These are phyloP conservation scores for Zootoca vivipara DNA, from an alignment of 2,113 vertebrate genomes.

Conservation along the genomic window DNA sequence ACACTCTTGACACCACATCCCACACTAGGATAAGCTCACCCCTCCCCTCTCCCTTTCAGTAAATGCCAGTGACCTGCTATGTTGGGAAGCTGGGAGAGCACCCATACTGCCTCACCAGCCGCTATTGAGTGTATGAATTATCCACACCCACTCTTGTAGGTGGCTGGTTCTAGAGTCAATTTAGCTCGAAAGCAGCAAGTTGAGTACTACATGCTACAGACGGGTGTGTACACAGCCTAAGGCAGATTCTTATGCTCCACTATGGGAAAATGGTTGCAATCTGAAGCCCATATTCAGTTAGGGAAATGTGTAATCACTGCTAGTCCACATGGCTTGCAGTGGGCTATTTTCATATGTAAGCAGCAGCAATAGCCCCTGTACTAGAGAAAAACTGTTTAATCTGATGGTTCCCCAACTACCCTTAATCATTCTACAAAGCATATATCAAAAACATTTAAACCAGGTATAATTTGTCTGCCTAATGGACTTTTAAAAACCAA, in stretches of 20 bases:
- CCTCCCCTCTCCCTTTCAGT: too few relatives aligned
- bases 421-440: conserved; percentile 57
- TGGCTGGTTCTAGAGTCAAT: too few relatives aligned
- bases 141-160: too few relatives aligned
- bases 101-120: too few relatives aligned
- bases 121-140: too few relatives aligned
- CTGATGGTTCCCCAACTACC: not conserved
- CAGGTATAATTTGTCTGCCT: conserved; percentile 45
- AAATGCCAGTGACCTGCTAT: too few relatives aligned
- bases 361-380: not conserved
- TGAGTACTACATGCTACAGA: too few relatives aligned
- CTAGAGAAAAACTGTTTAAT: not conserved
- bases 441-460: conserved; percentile 51
- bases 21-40: too few relatives aligned
- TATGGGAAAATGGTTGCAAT: not conserved
- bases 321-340: not conserved
- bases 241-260: not conserved
- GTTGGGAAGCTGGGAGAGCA: too few relatives aligned
- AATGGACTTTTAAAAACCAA: conserved; percentile 39
- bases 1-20: too few relatives aligned
- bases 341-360: not conserved
- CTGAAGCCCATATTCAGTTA: not conserved
- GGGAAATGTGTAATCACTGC: not conserved
- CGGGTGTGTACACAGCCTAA: not conserved
- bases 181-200: too few relatives aligned